Conservation (phyloP, 1,140 invertebrate species). For the Phortica variegata region DNA sequence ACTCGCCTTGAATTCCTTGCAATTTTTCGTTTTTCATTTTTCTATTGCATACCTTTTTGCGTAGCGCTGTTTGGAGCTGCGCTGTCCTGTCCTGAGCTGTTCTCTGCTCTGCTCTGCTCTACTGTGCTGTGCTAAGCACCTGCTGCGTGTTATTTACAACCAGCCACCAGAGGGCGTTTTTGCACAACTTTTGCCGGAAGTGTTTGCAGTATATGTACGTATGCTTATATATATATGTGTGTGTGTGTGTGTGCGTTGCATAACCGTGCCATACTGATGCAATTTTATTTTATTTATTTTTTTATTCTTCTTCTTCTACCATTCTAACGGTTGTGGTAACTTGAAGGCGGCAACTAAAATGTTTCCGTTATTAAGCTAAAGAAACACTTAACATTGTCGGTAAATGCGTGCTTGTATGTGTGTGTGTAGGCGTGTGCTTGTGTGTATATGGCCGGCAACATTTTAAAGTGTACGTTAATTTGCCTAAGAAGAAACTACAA, state of each 20-base stretch:
- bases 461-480: slow-evolving; percentile 34
- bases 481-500: slow-evolving; percentile 25
- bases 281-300: neutral
- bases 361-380: slow-evolving; percentile 53
- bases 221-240: slow-evolving; percentile 47
- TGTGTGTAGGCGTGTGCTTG: neutral
- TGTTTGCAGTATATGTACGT: slow-evolving; percentile 1
- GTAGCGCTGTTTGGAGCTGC: too few relatives aligned
- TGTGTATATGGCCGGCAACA: neutral
- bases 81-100: too few relatives aligned
- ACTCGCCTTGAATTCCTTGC: too few relatives aligned
- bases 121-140: too few relatives aligned
- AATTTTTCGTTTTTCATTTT: too few relatives aligned
- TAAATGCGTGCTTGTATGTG: slow-evolving; percentile 6
- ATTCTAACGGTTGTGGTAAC: neutral
- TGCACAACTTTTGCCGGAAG: slow-evolving; percentile 2
- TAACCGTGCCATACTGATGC: slow-evolving; percentile 1
- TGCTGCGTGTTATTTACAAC: slow-evolving; percentile 52
- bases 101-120: too few relatives aligned
- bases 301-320: neutral
- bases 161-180: slow-evolving; percentile 40
- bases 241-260: slow-evolving; percentile 24
- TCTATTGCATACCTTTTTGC: too few relatives aligned
- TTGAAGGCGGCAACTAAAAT: slow-evolving; percentile 41
- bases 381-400: slow-evolving; percentile 52